phyloP scores from a whole-genome alignment of 2,888 invertebrate genomes.

The Leucoptera coffeella region DNA sequence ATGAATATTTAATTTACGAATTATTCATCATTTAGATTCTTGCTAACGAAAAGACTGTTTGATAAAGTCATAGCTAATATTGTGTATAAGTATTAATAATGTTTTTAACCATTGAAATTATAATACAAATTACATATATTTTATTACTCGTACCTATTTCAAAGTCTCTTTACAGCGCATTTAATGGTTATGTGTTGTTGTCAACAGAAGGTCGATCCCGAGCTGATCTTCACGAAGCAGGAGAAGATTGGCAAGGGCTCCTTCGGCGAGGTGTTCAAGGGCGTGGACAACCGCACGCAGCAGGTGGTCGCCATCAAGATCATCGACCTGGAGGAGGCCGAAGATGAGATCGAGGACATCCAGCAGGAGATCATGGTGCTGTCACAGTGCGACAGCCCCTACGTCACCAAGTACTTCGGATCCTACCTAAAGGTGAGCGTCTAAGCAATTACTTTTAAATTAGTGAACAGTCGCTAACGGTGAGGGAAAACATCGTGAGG shows the following conservation, averaged over 20 bases:
- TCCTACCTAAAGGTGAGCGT: constrained; percentile 88
- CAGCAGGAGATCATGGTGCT: constrained; percentile 99
- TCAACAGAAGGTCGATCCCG: constrained; percentile 92
- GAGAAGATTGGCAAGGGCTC: constrained; percentile 94
- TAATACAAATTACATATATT: too few species aligned
- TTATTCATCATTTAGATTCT: too few species aligned
- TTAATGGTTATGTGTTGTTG: constrained; percentile 9
- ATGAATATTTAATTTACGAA: too few species aligned
- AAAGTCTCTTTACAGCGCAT: too few species aligned
- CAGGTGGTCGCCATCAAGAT: constrained; percentile 99
- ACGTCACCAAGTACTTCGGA: constrained; percentile 99
- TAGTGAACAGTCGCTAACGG: too few species aligned
- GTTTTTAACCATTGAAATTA: too few species aligned
- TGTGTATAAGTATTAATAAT: too few species aligned
- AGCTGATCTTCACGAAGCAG: constrained; percentile 98
- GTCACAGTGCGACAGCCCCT: constrained; percentile 98
- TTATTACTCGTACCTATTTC: too few species aligned
- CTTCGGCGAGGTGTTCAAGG: constrained; percentile 98
- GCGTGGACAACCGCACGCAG: constrained; percentile 94
- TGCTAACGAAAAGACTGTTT: too few species aligned
- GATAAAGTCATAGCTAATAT: too few species aligned
- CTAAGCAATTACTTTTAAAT: background rate
- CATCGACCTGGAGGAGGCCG: constrained; percentile 98
- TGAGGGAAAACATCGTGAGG: too few species aligned
- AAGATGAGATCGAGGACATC: constrained; percentile 99